Base-by-base conservation (phyloP, 2,888 invertebrate species). In the Yponomeuta malinellus region DNA sequence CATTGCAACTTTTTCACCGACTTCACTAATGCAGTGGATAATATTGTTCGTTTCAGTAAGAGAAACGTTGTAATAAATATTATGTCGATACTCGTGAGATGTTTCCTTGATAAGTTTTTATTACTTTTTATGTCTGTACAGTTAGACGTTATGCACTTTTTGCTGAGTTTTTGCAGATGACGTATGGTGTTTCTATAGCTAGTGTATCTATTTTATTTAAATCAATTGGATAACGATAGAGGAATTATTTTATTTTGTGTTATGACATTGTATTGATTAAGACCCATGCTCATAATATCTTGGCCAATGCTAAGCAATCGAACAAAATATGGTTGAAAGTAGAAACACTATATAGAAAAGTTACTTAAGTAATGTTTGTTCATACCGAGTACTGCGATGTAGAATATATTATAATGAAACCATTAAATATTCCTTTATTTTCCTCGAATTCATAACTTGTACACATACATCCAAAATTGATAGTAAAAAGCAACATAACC, bases 401-500 rank as follows among this genome's bases (percentile, higher is more conserved):
- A 91, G 91, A 89, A 85, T 90, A 89, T 89, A 88, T 88, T 86
- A 81, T 81, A 81, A 83, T 83, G 66, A 83, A 87, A 89, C 87
- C 88, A 87, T 89, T 87, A 88, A 86, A 84, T 91, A 89, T 89
- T 86, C 87, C 90, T 91, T 90, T 91, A 86, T 89, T 91, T 90
- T 90, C 89, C 87, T 91, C 88, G 86, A 90, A 88, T 86, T 91
- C 89, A 90, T 90, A 71, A 89, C 88, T 89, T 91, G 90, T 91
- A 91, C 90, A 90, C 90, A 87, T 89, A 88, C 90, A 91, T 91
- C 90, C 87, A 90, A 91, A 90, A 92, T 92, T 92, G 89, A 90
- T 92, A 91, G 91, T 91, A 91, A 92, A 90, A 90, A 89, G 87
- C 90, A 90, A 91, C 91, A 89, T 91, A 91, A 92, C 90, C 89